Conservation (phyloP, 2,888 invertebrate genomes). For the Lingula anatina region DNA sequence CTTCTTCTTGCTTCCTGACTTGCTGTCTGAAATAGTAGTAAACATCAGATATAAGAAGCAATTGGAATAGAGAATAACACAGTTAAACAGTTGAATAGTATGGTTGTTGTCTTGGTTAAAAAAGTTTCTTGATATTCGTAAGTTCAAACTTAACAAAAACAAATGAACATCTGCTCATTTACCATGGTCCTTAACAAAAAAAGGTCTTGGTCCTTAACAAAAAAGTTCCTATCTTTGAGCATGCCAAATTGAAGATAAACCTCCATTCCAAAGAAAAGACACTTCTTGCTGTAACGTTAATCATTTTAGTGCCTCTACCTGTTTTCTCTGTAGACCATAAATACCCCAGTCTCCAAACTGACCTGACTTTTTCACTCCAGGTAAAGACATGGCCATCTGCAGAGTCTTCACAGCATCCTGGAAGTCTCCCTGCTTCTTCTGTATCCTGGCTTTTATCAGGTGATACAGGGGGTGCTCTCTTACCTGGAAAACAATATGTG, state of each 20-base stretch:
- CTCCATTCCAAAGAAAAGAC: no score
- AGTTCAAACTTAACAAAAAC: background rate
- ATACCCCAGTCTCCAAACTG: no score
- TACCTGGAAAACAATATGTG: slow-evolving; percentile 55
- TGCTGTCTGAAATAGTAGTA: background rate
- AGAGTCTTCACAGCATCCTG: slow-evolving; percentile 63
- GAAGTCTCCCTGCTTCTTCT: slow-evolving; percentile 64
- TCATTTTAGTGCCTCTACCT: no score
- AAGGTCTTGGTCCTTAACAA: no score
- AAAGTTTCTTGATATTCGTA: background rate
- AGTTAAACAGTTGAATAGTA: background rate
- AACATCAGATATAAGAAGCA: background rate
- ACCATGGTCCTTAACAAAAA: no score
- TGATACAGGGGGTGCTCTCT: slow-evolving; percentile 88
- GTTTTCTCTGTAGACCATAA: no score
- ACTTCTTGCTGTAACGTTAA: no score
- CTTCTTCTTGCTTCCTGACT: slow-evolving; percentile 10
- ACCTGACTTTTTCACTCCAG: slow-evolving; percentile 63
- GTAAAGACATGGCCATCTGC: slow-evolving; percentile 67
- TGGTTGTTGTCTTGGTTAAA: no score
- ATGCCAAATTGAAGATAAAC: no score
- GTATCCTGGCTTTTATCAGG: slow-evolving; percentile 76
- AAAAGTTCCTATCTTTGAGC: no score
- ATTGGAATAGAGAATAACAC: background rate
- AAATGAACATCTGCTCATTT: no score